Evolutionary conservation across 2,113 vertebrate genomes (phyloP).

Genomic region (Caretta caretta): DNA sequence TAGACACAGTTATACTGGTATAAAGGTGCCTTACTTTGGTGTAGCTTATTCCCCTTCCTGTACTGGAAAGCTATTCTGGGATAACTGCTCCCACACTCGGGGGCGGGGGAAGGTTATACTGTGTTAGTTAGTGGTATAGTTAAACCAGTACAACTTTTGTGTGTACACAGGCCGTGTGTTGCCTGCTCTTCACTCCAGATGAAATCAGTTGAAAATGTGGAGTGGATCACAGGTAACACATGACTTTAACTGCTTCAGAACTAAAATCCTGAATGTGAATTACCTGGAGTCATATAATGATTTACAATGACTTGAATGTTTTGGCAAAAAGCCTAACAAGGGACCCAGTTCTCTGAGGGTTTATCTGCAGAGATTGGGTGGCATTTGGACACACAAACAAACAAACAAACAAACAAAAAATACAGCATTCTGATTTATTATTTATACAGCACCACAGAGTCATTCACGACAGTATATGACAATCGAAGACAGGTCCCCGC

Average conservation of each 20-base stretch:
- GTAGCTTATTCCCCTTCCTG: neutral
- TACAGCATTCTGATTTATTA: neutral
- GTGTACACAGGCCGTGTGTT: neutral
- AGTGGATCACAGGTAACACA: too few species aligned
- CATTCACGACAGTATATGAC: neutral
- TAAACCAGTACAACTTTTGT: neutral
- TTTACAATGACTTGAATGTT: neutral
- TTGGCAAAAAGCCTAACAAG: neutral
- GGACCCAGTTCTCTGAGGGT: neutral
- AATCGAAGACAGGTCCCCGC: neutral
- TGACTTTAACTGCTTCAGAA: neutral
- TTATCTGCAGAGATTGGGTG: neutral
- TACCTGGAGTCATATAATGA: neutral
- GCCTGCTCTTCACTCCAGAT: neutral
- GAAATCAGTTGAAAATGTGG: neutral
- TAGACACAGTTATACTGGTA: neutral
- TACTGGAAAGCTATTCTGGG: neutral
- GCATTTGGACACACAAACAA: neutral
- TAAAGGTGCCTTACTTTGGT: neutral
- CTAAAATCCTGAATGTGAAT: neutral
- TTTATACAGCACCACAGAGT: neutral
- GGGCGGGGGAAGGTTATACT: neutral
- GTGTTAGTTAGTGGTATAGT: neutral
- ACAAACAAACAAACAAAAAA: neutral
- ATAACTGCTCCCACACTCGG: neutral